Conservation (phyloP, 2,888 invertebrate genomes). For the Electrophaes corylata region DNA sequence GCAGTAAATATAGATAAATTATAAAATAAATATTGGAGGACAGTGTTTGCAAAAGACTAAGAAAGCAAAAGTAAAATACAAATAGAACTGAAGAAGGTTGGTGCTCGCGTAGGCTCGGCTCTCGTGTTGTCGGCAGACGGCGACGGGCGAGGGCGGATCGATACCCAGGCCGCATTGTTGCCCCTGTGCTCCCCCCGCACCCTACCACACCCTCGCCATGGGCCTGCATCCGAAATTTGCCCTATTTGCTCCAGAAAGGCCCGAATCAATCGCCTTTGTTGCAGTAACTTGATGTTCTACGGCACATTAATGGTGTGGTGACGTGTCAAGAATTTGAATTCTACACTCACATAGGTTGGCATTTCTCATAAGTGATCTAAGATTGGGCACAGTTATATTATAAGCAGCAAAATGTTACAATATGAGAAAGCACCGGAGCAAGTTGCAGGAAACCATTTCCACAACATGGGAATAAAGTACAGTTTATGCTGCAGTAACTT, state of each 20-base stretch:
- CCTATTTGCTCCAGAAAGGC: constrained; percentile 78
- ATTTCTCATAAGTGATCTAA: neutral
- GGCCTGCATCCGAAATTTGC: constrained; percentile 75
- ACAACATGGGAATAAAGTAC: constrained; percentile 41
- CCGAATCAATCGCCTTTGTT: constrained; percentile 80
- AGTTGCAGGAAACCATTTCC: constrained; percentile 46
- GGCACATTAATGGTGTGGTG: constrained; percentile 36
- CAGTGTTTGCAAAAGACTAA: constrained; percentile 48
- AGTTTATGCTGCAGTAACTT: constrained; percentile 43
- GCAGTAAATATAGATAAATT: neutral
- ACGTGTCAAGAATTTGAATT: constrained; percentile 31
- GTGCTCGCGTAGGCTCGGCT: constrained; percentile 64
- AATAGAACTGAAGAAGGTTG: constrained; percentile 63
- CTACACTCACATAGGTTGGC: constrained; percentile 3
- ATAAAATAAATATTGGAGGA: constrained; percentile 24
- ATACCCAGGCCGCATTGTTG: constrained; percentile 82
- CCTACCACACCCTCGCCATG: constrained; percentile 57
- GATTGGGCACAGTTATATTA: neutral
- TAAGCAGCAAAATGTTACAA: constrained; percentile 30
- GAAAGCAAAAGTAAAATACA: constrained; percentile 79
- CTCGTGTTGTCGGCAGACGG: constrained; percentile 42
- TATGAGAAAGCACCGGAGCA: constrained; percentile 27
- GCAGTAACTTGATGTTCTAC: constrained; percentile 71
- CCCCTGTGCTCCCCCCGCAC: constrained; percentile 57
- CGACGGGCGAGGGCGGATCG: constrained; percentile 71